Base-by-base conservation (phyloP, 2,113 vertebrate genomes). In the Odontophorus gujanensis region DNA sequence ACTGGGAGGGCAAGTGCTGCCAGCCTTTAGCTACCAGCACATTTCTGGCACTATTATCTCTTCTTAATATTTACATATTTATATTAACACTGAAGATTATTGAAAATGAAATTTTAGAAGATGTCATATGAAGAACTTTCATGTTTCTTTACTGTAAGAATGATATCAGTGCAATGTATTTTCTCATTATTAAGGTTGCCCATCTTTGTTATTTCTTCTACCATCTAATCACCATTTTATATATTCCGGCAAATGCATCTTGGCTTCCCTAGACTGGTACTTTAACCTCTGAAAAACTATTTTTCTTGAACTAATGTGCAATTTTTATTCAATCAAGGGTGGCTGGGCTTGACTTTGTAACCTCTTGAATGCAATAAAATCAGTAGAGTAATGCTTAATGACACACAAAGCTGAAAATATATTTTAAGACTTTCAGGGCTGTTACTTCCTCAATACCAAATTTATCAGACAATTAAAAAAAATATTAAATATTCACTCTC, bases 371-470 rank as follows among this genome's bases (percentile, higher is more conserved):
- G 78, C 69, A 76, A 81, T 86, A 93, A 96, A 85, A 94, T 90
- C 80, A 66, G 67, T 90, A 62, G 77, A 95, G 86, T 95, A 86
- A 91, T 74, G 50, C 76, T 94, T 91, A 96, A 97, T 94, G 84
- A 95, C 94, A 94, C 81, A 63, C 43, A n/a, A 85, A 73, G 42
- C 71, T 95, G 84, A 57, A 96, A 97, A 89, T 55, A 71, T 79
- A 92, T 92, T 91, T 94, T 97, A 94, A 95, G 78, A 75, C 95
- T 94, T 96, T 93, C 88, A 92, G 30, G 95, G 76, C 48, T 89
- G 90, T 96, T 97, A 92, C 69, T 96, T 96, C 90, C 69, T 95
- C 80, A 87, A 76, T 93, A 96, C 96, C 86, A 93, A 71, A 96
- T 92, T 81, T 87, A 91, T 93, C 93, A 95, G 92, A 89, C 81